These are phyloP conservation scores for Andricus curvator DNA, from an alignment of 2,888 invertebrate genomes.

Conservation along the genomic window DNA sequence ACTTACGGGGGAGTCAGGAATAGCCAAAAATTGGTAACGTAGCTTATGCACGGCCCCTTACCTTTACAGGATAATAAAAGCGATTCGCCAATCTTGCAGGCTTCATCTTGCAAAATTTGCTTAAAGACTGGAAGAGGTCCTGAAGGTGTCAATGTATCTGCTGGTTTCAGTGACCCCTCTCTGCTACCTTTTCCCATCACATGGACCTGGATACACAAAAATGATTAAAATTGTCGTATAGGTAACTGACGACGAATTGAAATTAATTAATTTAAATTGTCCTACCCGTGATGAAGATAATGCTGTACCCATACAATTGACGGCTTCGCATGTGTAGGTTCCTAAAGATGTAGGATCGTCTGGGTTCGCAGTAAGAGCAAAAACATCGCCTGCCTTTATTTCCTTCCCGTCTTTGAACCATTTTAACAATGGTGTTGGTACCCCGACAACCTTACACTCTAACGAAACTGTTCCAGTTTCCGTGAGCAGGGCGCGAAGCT, in stretches of 20 bases:
- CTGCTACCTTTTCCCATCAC: constrained; percentile 87
- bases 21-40: too few relatives aligned
- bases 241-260: too few relatives aligned
- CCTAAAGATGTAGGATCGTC: constrained; percentile 92
- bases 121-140: constrained; percentile 90
- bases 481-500: constrained; percentile 89
- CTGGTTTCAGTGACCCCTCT: constrained; percentile 85
- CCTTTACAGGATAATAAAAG: constrained; percentile 88
- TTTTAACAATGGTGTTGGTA: constrained; percentile 88
- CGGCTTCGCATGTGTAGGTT: constrained; percentile 92
- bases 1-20: too few relatives aligned
- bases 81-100: constrained; percentile 88
- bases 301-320: constrained; percentile 92
- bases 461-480: constrained; percentile 93
- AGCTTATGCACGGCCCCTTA: constrained; percentile 64
- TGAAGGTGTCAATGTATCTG: constrained; percentile 81
- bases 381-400: constrained; percentile 93
- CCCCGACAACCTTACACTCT: constrained; percentile 94
- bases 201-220: constrained; percentile 81
- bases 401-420: constrained; percentile 93
- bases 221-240: neutral
- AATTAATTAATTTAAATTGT: neutral
- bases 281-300: constrained; percentile 87
- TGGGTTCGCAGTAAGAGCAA: constrained; percentile 90
- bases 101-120: constrained; percentile 86